A percentile compares a stretch with the other conserved stretches of the same genome.
These are phyloP conservation scores for Aphelinus atriplicis DNA, from an alignment of 1,140 invertebrate genomes.

Conservation along the genomic window DNA sequence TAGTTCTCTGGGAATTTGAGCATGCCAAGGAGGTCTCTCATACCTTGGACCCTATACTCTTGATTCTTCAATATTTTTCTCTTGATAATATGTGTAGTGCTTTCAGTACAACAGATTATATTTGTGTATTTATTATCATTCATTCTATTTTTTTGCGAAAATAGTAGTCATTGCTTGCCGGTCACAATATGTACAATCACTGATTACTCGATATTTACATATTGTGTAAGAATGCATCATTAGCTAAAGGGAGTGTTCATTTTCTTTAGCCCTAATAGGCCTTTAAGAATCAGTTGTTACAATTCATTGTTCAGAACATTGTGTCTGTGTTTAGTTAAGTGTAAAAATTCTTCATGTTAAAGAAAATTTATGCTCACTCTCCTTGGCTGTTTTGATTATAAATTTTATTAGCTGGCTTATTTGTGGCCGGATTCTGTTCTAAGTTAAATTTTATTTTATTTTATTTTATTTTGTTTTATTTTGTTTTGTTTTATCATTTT, in stretches of 20 bases:
- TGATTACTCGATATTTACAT: slow-evolving; percentile 23
- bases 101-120: slow-evolving; percentile 10
- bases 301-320: no score
- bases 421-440: no score
- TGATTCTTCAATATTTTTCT: slow-evolving; percentile 16
- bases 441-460: no score
- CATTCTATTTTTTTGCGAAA: background rate
- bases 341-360: slow-evolving; percentile 46
- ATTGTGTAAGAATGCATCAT: slow-evolving; percentile 62
- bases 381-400: background rate
- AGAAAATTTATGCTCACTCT: slow-evolving; percentile 43
- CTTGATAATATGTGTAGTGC: slow-evolving; percentile 23
- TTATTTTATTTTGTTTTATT: no score
- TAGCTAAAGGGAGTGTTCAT: slow-evolving; percentile 64
- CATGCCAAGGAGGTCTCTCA: slow-evolving; percentile 31
- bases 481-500: no score
- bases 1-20: slow-evolving; percentile 23
- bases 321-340: background rate
- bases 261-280: slow-evolving; percentile 72
- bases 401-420: no score
- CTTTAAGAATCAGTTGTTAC: no score
- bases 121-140: no score
- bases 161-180: slow-evolving; percentile 25
- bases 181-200: slow-evolving; percentile 30
- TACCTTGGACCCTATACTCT: background rate